These are phyloP conservation scores for Sclerodermus sp. DNA, from an alignment of 2,888 invertebrate species.

Conservation along the genomic window DNA sequence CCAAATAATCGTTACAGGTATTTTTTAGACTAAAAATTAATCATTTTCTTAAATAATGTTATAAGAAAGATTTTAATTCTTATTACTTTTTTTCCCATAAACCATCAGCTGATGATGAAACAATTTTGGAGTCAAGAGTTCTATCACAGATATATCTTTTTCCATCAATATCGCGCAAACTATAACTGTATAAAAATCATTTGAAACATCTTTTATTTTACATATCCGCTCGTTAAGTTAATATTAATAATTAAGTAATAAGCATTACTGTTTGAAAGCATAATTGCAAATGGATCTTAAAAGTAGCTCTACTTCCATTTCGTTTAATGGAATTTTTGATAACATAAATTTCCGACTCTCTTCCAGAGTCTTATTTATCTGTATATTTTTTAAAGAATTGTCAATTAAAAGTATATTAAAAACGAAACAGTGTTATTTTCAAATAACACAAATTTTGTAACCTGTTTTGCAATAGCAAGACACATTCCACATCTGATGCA, in stretches of 20 bases:
- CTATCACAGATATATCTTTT: constrained; percentile 37
- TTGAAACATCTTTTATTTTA: background rate
- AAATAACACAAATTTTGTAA: constrained; percentile 10
- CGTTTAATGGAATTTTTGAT: constrained; percentile 26
- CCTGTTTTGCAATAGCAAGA: constrained; percentile 44
- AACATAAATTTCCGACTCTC: constrained; percentile 34
- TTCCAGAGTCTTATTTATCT: constrained; percentile 47
- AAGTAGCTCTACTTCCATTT: constrained; percentile 28
- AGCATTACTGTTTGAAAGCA: constrained; percentile 41
- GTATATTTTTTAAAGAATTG: background rate
- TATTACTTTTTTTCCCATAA: constrained; percentile 40
- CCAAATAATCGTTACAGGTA: constrained; percentile 40
- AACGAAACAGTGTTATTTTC: too few relatives aligned
- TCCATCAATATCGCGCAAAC: constrained; percentile 40
- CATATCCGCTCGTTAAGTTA: constrained; percentile 2
- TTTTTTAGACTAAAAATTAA: constrained; percentile 32
- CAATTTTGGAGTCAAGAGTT: constrained; percentile 31
- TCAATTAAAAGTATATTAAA: too few relatives aligned
- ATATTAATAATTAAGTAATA: background rate
- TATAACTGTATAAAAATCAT: constrained; percentile 30
- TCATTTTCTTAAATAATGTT: constrained; percentile 1
- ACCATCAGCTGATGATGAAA: constrained; percentile 40
- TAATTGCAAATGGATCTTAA: constrained; percentile 39
- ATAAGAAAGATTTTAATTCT: background rate
- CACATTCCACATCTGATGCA: constrained; percentile 50